Percentiles rank a stretch among this genome's conserved stretches.
Conservation (phyloP, 1,140 invertebrate species). For the Olivierus martensii region DNA sequence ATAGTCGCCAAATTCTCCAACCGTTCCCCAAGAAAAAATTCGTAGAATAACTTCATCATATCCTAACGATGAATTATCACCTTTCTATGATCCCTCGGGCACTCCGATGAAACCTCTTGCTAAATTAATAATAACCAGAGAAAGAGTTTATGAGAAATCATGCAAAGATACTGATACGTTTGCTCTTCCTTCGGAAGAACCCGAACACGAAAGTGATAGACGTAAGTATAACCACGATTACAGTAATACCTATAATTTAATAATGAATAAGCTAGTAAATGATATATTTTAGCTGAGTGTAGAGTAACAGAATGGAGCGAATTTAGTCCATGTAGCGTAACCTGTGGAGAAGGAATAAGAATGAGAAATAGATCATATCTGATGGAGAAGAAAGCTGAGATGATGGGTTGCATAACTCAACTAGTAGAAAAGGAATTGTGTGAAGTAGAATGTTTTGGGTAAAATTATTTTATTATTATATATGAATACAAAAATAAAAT, state of each 20-base stretch:
- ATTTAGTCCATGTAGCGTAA: constrained; percentile 37
- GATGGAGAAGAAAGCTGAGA: constrained; percentile 11
- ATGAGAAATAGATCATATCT: constrained; percentile 28
- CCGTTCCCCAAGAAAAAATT: constrained; percentile 34
- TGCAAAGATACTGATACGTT: neutral
- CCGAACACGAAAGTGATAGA: no score
- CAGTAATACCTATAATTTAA: no score
- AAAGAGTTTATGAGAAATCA: constrained; percentile 16
- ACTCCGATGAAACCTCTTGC: constrained; percentile 33
- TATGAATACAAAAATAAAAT: neutral
- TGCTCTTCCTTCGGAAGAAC: no score
- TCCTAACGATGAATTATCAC: constrained; percentile 31
- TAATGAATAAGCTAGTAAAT: no score
- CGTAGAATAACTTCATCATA: constrained; percentile 31
- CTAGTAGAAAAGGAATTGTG: constrained; percentile 18
- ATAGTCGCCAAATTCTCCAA: constrained; percentile 29
- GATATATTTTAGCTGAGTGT: constrained; percentile 27
- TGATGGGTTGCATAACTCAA: constrained; percentile 12
- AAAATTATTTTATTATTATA: no score
- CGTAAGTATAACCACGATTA: neutral
- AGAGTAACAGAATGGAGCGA: constrained; percentile 37
- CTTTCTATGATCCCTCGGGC: constrained; percentile 34
- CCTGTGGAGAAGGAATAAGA: constrained; percentile 37
- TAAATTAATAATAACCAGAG: constrained; percentile 17
- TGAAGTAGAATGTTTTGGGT: constrained; percentile 15